These are phyloP conservation scores for Erynnis tages DNA, from an alignment of 2,888 invertebrate species.

Conservation along the genomic window DNA sequence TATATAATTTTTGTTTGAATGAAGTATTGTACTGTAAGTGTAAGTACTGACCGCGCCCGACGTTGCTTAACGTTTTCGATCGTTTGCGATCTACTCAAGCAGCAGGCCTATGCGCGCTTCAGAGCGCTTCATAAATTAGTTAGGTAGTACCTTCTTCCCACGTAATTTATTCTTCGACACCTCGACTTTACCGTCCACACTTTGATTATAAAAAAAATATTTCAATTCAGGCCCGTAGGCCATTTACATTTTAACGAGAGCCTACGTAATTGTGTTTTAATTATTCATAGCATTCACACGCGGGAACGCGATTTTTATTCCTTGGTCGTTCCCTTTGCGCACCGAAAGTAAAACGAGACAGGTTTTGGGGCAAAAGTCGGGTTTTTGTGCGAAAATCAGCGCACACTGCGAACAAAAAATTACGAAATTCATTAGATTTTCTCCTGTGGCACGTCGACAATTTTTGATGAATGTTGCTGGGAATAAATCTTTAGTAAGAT, in stretches of 20 bases:
- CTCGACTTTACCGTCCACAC: too few species aligned
- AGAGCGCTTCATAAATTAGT: too few species aligned
- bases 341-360: background rate
- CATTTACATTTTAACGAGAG: constrained; percentile 24
- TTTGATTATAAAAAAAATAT: constrained; percentile 19
- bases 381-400: too few species aligned
- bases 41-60: constrained; percentile 41
- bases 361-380: background rate
- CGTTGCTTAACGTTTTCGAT: constrained; percentile 44
- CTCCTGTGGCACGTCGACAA: background rate
- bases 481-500: too few species aligned
- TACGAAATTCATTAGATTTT: background rate
- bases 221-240: constrained; percentile 19
- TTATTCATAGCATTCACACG: constrained; percentile 21
- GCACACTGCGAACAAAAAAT: background rate
- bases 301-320: constrained; percentile 13
- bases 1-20: too few species aligned
- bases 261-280: constrained; percentile 20
- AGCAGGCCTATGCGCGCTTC: too few species aligned
- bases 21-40: too few species aligned
- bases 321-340: background rate
- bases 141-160: too few species aligned
- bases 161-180: too few species aligned
- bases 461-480: background rate
- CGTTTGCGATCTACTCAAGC: too few species aligned